Conservation (phyloP, 2,888 invertebrate species). For the Meloe dianella region DNA sequence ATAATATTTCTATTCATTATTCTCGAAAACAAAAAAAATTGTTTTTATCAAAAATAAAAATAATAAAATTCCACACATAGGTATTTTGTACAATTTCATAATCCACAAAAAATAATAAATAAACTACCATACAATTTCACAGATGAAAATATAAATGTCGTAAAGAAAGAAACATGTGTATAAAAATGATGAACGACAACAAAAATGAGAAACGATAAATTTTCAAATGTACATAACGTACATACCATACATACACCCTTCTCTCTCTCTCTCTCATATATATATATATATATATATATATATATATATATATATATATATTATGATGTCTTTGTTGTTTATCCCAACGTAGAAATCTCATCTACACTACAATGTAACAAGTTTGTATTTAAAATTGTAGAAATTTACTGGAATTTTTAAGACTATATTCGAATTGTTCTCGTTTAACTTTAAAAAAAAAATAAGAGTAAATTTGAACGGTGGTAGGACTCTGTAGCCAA, state of each 20-base stretch:
- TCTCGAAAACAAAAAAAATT: background rate
- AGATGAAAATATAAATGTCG: slow-evolving; percentile 5
- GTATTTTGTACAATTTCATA: background rate
- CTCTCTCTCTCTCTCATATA: background rate
- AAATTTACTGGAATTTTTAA: no score
- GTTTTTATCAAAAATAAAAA: no score
- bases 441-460: no score
- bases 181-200: slow-evolving; percentile 13
- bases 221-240: background rate
- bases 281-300: no score
- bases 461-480: no score
- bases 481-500: no score
- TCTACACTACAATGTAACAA: no score
- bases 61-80: background rate
- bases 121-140: background rate
- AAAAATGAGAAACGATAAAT: slow-evolving; percentile 8
- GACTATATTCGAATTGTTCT: no score
- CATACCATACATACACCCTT: background rate
- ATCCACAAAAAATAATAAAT: background rate
- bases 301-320: no score
- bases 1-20: no score
- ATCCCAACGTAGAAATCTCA: no score
- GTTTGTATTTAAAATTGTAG: no score
- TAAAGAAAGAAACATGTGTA: slow-evolving; percentile 8
- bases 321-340: background rate